phyloP scores from a whole-genome alignment of 1,140 invertebrate genomes.

The Panagrolaimus sp. region DNA sequence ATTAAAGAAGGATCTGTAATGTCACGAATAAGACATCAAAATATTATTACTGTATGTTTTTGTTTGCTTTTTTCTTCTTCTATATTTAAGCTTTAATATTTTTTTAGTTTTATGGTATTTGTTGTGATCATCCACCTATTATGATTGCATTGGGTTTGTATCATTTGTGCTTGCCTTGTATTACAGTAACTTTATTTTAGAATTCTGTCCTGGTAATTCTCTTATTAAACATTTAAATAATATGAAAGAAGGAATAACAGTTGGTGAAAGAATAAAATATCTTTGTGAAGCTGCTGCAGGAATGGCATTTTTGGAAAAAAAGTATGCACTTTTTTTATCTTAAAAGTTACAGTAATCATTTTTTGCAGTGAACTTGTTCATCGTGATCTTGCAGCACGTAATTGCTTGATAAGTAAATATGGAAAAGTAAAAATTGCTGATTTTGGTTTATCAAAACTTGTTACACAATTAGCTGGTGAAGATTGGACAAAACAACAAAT shows the following conservation, averaged over 20 bases:
- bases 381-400: slow-evolving; percentile 5
- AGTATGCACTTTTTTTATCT: slow-evolving; percentile 71
- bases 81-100: background rate
- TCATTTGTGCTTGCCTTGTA: no score
- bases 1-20: background rate
- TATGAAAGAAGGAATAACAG: background rate
- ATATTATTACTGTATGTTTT: background rate
- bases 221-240: slow-evolving; percentile 24
- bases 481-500: slow-evolving; percentile 70
- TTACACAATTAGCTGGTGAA: slow-evolving; percentile 57
- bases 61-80: background rate
- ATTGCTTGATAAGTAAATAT: slow-evolving; percentile 18
- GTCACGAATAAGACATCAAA: background rate
- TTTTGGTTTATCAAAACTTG: slow-evolving; percentile 86
- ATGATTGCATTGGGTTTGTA: slow-evolving; percentile 29
- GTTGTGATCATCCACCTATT: slow-evolving; percentile 34
- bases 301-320: slow-evolving; percentile 72
- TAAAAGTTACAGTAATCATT: background rate
- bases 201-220: slow-evolving; percentile 35
- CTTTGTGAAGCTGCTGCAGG: background rate
- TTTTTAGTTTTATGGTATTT: slow-evolving; percentile 33
- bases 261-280: slow-evolving; percentile 19
- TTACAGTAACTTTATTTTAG: background rate
- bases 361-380: slow-evolving; percentile 4
- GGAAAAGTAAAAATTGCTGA: slow-evolving; percentile 77